phyloP scores from a whole-genome alignment of 1,140 invertebrate species.

The Rhopalosiphum maidis region DNA sequence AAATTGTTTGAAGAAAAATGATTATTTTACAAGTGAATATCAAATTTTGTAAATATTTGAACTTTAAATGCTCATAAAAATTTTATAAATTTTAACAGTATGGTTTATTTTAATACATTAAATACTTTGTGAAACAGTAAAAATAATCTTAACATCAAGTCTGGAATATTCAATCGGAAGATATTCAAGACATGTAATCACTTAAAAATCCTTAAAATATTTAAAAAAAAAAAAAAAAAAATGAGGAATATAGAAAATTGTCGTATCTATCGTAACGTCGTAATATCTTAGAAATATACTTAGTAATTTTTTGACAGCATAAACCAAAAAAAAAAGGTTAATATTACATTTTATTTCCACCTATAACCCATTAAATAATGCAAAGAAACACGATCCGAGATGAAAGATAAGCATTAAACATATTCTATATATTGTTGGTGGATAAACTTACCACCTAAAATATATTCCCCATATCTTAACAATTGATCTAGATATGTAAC shows the following conservation, averaged over 20 bases:
- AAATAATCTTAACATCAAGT: neutral
- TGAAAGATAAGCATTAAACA: neutral
- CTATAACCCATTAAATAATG: neutral
- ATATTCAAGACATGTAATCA: neutral
- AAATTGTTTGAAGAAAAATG: too few relatives aligned
- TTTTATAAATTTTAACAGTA: neutral
- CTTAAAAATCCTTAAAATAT: too few relatives aligned
- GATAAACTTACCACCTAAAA: neutral
- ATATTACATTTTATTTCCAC: neutral
- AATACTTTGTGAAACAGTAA: neutral
- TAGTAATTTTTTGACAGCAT: neutral
- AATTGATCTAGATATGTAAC: constrained; percentile 34
- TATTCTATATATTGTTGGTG: constrained; percentile 4
- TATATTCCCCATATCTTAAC: neutral
- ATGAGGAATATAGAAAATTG: neutral
- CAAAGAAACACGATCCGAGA: neutral
- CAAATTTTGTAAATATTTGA: too few relatives aligned
- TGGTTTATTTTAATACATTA: neutral
- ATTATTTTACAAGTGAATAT: too few relatives aligned
- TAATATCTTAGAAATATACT: neutral
- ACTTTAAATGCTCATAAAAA: too few relatives aligned
- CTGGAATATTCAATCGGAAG: neutral
- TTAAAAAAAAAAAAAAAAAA: neutral
- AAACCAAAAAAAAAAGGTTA: neutral
- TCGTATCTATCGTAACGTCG: neutral